Evolutionary conservation across 2,888 invertebrate genomes (phyloP), one percentile per base, ranked within the genome.

Genomic region (Spilarctia lutea): DNA sequence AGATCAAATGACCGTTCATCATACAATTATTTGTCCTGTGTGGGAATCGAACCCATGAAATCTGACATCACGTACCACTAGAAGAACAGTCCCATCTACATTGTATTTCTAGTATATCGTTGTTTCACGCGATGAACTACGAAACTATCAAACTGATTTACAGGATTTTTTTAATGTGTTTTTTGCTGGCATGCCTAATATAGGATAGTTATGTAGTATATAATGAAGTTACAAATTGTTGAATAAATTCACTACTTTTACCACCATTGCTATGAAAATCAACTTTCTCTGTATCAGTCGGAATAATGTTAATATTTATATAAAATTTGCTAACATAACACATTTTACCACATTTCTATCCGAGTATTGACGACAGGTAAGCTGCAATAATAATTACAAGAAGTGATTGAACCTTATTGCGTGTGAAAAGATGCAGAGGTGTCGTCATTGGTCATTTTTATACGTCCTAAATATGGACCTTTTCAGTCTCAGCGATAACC

Each of bases 361-460:
- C 70, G 65, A 68, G 65, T 60, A 65, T 33, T 68, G 68, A 65
- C 60, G n/a, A 70, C 60, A 48, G 33, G 20, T 24, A 16, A 45
- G 24, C 20, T 33, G 13, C 52, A 56, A 76, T 74, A 65, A 74
- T 65, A 78, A 78, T 82, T 60, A 71, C 68, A 77, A 75, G 72
- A 77, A 75, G 72, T 73, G 39, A 63, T 63, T 63, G 33, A 30
- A 75, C 45, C 33, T 71, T 67, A 67, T 74, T 74, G 67, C 45
- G 68, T 66, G 60, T 45, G 48, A 68, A 79, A 79, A 73, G 18
- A 74, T 75, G 74, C 60, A 72, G 48, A 68, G 27, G 60, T 72
- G 71, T 65, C 48, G 35, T 30, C 27, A 52, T 75, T 68, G 72
- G 68, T 75, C 71, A 78, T 72, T 75, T 73, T 76, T 75, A 74